Conservation (phyloP, 1,140 invertebrate genomes). For the Drosophila elegans region DNA sequence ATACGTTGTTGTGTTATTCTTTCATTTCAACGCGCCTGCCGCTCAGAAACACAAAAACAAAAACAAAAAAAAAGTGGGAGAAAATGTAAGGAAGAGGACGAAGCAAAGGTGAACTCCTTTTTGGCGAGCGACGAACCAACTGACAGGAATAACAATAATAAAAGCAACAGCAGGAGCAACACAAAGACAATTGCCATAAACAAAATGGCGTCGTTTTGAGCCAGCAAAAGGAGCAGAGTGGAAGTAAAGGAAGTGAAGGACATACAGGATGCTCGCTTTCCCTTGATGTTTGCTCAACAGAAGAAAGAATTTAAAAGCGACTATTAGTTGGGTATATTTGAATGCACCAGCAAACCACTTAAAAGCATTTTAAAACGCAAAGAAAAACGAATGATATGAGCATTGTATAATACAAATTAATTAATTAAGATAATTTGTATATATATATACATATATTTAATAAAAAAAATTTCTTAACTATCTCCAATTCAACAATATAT, state of each 20-base stretch:
- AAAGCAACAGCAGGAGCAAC: constrained; percentile 4
- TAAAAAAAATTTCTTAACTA: not conserved
- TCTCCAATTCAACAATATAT: not conserved
- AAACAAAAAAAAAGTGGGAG: constrained; percentile 6
- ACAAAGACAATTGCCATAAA: constrained; percentile 27
- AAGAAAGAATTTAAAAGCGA: not conserved
- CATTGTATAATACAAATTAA: too few relatives aligned
- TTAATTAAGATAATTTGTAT: not conserved
- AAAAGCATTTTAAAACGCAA: too few relatives aligned
- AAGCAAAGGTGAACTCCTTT: constrained; percentile 50
- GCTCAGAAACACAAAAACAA: constrained; percentile 15
- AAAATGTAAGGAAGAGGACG: not conserved
- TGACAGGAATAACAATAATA: constrained; percentile 46
- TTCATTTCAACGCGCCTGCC: constrained; percentile 71
- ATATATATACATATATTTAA: too few relatives aligned
- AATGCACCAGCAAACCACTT: too few relatives aligned
- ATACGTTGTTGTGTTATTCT: constrained; percentile 70
- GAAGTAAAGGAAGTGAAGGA: constrained; percentile 8
- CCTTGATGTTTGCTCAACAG: not conserved
- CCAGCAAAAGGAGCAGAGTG: constrained; percentile 8
- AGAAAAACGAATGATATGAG: too few relatives aligned
- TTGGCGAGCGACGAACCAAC: constrained; percentile 44
- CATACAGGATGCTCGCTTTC: not conserved
- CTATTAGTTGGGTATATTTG: too few relatives aligned
- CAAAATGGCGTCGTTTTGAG: constrained; percentile 36